Evolutionary conservation across 2,797 vertebrate genomes (phyloP), one percentile per base, ranked within the genome.

Genomic region (Hippoglossus hippoglossus): DNA sequence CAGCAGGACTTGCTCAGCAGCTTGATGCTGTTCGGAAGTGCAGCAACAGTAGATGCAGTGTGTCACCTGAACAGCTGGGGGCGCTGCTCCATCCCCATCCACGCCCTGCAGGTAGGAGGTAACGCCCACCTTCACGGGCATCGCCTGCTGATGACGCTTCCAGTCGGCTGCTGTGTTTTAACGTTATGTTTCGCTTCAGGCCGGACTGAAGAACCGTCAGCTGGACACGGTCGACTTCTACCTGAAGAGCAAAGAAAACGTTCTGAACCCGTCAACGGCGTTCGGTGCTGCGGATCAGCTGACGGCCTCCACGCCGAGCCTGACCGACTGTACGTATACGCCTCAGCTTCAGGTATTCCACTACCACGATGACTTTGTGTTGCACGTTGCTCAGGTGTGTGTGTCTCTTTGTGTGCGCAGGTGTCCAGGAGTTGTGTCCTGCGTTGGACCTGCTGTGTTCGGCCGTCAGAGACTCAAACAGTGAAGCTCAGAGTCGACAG

Each of bases 221-320:
- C 93, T 99, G 75, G 98, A 99, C 78, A 99, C 96, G 0, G 97
- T 99, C 11, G 96, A 98, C 59, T 97, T 99, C 61, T 99, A 97
- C 85, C 83, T 99, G 71, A 99, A 99, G 88, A 99, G 97, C 89
- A 98, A 98, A 89, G 96, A 97, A 82, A 96, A 95, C 54, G 72
- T 97, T 60, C 92, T 97, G 75, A 92, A 25, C 58, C 79, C 93
- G 4, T 61, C 86, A 2, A 67, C 91, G 8, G 36, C 81, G 31
- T 83, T 81, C 67, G 76, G 87, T 47, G 73, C 81, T 5, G 58
- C 85, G 2, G 94, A 93, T 15, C 91, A 86, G 3, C 22, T 86
- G 1, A 4, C 86, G 5, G 64, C 39, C 0, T 47, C 90, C 21
- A 80, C 94, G 1, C 87, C 66, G 25, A 79, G 87, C 0, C 95